These are phyloP conservation scores for Holacanthus passer DNA, from an alignment of 2,113 vertebrate genomes.

Conservation along the genomic window DNA sequence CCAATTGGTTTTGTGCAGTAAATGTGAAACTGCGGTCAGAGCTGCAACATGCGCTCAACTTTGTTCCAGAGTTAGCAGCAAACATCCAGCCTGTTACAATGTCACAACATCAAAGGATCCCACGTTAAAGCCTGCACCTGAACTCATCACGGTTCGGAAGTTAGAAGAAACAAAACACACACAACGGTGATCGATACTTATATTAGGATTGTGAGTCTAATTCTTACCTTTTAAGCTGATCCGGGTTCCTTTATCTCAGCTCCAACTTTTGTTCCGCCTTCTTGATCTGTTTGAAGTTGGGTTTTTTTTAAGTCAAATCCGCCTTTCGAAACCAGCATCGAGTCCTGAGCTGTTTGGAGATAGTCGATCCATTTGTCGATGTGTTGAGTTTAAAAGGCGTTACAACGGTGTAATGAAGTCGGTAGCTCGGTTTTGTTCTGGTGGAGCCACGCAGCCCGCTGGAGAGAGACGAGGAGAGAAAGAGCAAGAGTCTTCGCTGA, in stretches of 20 bases:
- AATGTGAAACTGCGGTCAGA: slow-evolving; percentile 66
- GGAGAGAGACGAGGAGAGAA: slow-evolving; percentile 23
- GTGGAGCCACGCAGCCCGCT: slow-evolving; percentile 42
- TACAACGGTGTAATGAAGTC: not conserved
- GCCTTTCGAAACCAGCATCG: slow-evolving; percentile 4
- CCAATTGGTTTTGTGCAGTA: slow-evolving; percentile 67
- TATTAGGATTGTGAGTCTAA: not conserved
- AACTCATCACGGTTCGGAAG: slow-evolving; percentile 20
- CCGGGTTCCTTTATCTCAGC: slow-evolving; percentile 63
- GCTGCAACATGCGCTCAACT: slow-evolving; percentile 67
- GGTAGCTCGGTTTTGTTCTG: not conserved
- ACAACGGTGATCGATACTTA: not conserved
- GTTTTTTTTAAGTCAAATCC: slow-evolving; percentile 41
- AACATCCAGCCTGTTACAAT: slow-evolving; percentile 48
- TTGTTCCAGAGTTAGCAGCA: slow-evolving; percentile 71
- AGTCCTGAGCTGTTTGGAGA: not conserved
- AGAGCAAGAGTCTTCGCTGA: slow-evolving; percentile 4
- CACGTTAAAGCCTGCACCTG: not conserved
- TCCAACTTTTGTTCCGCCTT: slow-evolving; percentile 59
- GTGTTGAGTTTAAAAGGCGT: not conserved
- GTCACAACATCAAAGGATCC: slow-evolving; percentile 40
- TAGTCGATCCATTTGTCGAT: slow-evolving; percentile 60
- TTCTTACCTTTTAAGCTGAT: slow-evolving; percentile 68
- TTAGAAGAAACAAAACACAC: not conserved
- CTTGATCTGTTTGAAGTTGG: slow-evolving; percentile 44